phyloP scores from a whole-genome alignment of 2,797 vertebrate species.

The Phoeniculus purpureus region DNA sequence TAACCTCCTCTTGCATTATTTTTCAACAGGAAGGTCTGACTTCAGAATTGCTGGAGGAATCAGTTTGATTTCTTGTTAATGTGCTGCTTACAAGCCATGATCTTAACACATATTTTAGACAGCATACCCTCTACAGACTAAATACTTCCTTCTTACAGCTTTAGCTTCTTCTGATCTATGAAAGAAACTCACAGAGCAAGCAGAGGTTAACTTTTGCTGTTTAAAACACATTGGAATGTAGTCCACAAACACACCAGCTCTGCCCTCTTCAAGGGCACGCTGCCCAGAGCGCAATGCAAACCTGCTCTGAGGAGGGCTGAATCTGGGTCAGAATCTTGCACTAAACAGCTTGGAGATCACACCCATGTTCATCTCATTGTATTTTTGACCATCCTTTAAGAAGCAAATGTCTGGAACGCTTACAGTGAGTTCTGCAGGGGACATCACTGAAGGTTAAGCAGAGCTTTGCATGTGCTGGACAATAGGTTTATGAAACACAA shows the following conservation, averaged over 20 bases:
- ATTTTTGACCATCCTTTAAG: neutral
- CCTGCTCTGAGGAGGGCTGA: neutral
- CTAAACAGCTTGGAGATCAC: conserved; percentile 1
- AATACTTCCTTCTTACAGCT: neutral
- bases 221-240: neutral
- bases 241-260: neutral
- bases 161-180: neutral
- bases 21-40: neutral
- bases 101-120: neutral
- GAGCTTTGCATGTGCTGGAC: neutral
- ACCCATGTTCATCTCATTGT: neutral
- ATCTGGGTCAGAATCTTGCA: conserved; percentile 4
- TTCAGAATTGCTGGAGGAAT: neutral
- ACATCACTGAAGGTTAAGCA: neutral
- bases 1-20: neutral
- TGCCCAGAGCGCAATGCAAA: neutral
- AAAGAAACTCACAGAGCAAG: neutral
- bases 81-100: neutral
- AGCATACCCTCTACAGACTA: neutral
- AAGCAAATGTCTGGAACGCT: neutral
- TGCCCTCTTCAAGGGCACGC: conserved; percentile 13
- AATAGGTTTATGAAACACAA: neutral
- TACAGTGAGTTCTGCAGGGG: neutral
- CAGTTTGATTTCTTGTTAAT: neutral
- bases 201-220: neutral